These are phyloP conservation scores for Acanthaster planci DNA, from an alignment of 35 echinoderm and acorn worm genomes.

Conservation along the genomic window DNA sequence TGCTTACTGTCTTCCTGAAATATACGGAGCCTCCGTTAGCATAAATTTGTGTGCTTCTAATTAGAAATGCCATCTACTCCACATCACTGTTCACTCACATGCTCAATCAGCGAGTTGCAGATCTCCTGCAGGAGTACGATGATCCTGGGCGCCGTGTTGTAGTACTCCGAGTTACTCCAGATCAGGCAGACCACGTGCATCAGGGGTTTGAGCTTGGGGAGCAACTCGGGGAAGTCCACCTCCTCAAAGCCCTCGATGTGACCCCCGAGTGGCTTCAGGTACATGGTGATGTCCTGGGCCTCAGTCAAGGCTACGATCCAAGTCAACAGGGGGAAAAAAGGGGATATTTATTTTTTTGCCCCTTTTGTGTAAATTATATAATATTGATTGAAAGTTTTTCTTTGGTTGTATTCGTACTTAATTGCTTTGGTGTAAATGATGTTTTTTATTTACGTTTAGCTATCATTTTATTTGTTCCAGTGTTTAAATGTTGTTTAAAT, in stretches of 20 bases:
- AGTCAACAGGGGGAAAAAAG: background rate
- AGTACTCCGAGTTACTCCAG: conserved; percentile 96
- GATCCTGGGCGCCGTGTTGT: conserved; percentile 93
- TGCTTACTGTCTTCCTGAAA: background rate
- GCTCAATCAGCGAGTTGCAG: conserved; percentile 87
- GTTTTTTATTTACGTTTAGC: too few relatives aligned
- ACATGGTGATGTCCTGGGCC: conserved; percentile 90
- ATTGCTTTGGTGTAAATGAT: too few relatives aligned
- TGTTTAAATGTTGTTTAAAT: too few relatives aligned
- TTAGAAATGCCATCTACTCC: background rate
- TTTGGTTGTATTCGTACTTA: too few relatives aligned
- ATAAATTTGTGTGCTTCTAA: background rate
- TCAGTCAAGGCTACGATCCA: conserved; percentile 85
- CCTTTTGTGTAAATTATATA: too few relatives aligned
- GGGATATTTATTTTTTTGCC: too few relatives aligned
- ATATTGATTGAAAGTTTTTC: too few relatives aligned
- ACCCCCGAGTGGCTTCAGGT: conserved; percentile 81
- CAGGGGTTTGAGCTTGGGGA: conserved; percentile 58
- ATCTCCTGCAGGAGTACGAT: conserved; percentile 96
- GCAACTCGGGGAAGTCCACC: conserved; percentile 84
- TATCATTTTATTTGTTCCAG: too few relatives aligned
- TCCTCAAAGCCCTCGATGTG: conserved; percentile 86
- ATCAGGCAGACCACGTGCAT: conserved; percentile 88
- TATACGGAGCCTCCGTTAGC: background rate
- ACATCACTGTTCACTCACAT: conserved; percentile 39